phyloP scores from a whole-genome alignment of 2,888 invertebrate genomes.

The Pemphredon lugubris region DNA sequence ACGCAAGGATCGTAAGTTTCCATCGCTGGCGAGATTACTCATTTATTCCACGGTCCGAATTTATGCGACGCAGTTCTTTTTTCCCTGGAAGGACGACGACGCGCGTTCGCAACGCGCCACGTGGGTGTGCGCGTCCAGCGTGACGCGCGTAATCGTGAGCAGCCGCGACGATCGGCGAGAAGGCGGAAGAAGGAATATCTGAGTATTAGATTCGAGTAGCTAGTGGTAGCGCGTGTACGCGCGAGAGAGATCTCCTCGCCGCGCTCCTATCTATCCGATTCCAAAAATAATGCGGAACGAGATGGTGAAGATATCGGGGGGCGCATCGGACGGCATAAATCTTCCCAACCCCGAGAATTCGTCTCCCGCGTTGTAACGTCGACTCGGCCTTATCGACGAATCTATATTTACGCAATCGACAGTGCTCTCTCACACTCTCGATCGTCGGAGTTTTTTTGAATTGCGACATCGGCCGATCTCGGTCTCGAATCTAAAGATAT shows the following conservation, averaged over 20 bases:
- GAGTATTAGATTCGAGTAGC: conserved; percentile 49
- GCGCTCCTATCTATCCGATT: conserved; percentile 38
- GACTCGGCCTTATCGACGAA: not conserved
- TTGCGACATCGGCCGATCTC: not conserved
- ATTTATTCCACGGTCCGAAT: conserved; percentile 40
- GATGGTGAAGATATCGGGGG: conserved; percentile 16
- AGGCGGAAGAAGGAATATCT: conserved; percentile 58
- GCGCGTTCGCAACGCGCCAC: conserved; percentile 39
- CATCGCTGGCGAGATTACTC: too few species aligned
- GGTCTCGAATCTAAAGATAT: conserved; percentile 11
- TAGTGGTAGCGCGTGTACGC: not conserved
- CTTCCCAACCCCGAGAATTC: not conserved
- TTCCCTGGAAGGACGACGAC: too few species aligned
- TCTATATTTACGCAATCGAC: not conserved
- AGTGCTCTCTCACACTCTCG: not conserved
- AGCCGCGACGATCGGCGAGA: conserved; percentile 56
- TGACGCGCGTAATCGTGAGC: conserved; percentile 67
- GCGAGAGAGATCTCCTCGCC: not conserved
- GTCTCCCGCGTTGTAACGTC: not conserved
- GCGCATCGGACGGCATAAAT: not conserved
- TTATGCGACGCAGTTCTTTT: conserved; percentile 41
- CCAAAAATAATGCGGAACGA: conserved; percentile 48
- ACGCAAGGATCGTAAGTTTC: conserved; percentile 53
- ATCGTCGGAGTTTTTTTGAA: not conserved
- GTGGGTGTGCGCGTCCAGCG: conserved; percentile 56